phyloP scores from a whole-genome alignment of 2,888 invertebrate species.

The Pachydiplax longipennis region DNA sequence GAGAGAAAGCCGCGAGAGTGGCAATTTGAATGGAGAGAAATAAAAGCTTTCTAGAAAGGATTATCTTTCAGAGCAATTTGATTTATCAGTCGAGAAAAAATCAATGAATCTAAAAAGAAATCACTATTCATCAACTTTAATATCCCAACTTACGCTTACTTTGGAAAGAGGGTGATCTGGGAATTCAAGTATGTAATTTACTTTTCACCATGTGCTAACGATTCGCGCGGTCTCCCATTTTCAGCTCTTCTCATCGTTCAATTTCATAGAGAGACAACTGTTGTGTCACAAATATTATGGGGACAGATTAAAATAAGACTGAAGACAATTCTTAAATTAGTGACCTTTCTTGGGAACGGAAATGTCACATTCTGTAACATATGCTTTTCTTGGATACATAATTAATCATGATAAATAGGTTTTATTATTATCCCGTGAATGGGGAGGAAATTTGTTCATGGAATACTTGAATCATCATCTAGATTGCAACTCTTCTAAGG shows the following conservation, averaged over 20 bases:
- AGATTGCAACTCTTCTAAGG: no score
- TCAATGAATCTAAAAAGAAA: neutral
- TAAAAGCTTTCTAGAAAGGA: neutral
- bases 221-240: neutral
- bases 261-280: neutral
- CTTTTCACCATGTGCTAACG: neutral
- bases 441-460: no score
- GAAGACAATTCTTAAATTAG: no score
- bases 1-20: neutral
- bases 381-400: no score
- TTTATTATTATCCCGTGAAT: no score
- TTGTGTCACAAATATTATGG: neutral
- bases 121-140: constrained; percentile 22
- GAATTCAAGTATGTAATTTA: neutral
- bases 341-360: no score
- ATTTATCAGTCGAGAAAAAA: no score
- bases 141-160: neutral
- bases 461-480: no score
- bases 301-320: neutral
- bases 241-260: neutral
- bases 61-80: no score
- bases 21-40: neutral
- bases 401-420: no score
- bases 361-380: no score
- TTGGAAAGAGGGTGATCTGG: neutral